Conservation (phyloP, 2,113 vertebrate genomes). For the Mionectes macconnelli region DNA sequence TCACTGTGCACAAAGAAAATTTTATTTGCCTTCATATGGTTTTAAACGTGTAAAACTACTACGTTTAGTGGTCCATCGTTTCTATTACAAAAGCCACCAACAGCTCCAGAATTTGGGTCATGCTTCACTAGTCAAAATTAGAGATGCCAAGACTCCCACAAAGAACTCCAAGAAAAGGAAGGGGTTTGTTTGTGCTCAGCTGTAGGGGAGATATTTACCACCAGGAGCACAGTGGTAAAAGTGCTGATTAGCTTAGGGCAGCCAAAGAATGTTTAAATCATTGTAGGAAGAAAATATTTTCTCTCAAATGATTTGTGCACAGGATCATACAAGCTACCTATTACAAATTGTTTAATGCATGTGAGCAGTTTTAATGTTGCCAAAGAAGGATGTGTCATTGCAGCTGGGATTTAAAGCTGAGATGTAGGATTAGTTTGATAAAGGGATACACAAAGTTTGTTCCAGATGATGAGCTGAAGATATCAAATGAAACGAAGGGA, state of each 20-base stretch:
- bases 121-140: background rate
- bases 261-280: background rate
- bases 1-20: background rate
- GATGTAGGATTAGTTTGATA: background rate
- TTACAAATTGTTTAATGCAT: background rate
- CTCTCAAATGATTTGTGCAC: background rate
- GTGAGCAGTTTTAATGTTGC: background rate
- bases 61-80: background rate
- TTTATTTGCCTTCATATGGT: background rate
- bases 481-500: background rate
- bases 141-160: background rate
- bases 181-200: rapidly evolving
- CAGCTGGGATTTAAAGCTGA: background rate
- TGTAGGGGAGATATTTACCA: background rate
- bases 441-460: background rate
- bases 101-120: background rate
- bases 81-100: background rate
- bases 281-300: background rate
- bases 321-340: background rate
- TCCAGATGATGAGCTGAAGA: background rate
- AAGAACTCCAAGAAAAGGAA: background rate
- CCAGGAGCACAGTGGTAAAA: background rate
- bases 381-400: background rate
- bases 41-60: background rate
- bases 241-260: background rate